Percentiles rank a stretch among this genome's conserved stretches.
Evolutionary conservation across 2,888 invertebrate genomes (phyloP).

Genomic region (Metacarcinus magister): DNA sequence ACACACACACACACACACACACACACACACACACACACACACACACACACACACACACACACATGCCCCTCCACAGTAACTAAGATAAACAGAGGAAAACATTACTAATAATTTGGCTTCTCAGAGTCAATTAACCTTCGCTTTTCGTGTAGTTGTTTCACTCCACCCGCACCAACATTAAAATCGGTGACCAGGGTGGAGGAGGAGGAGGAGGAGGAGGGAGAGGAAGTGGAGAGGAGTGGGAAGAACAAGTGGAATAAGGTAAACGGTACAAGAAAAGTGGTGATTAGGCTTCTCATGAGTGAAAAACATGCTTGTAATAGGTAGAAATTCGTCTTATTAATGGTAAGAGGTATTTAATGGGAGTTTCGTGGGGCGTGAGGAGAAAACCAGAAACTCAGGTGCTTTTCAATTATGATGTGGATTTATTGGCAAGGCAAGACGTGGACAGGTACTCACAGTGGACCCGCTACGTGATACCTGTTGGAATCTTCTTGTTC

Average conservation of each 20-base stretch:
- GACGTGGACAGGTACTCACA: background rate
- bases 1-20: too few relatives aligned
- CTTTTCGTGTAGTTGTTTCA: background rate
- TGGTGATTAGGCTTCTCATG: background rate
- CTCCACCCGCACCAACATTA: background rate
- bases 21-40: background rate
- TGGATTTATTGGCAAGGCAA: conserved; percentile 6
- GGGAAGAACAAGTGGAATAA: background rate
- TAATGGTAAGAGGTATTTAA: conserved; percentile 14
- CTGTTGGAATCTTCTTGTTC: too few relatives aligned
- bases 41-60: background rate
- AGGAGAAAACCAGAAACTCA: conserved; percentile 34
- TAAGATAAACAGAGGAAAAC: background rate
- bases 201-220: background rate
- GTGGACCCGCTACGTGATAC: too few relatives aligned
- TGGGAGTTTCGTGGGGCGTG: conserved; percentile 23
- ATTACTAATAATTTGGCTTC: background rate
- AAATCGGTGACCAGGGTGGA: background rate
- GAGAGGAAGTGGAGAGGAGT: background rate
- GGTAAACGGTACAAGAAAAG: background rate
- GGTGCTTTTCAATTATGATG: conserved; percentile 39
- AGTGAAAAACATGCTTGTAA: background rate
- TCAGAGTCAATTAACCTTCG: background rate
- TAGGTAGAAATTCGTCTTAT: conserved; percentile 1
- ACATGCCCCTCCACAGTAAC: too few relatives aligned